Percentiles rank a stretch among this genome's conserved stretches.
Conservation (phyloP, 2,888 invertebrate species). For the Allophyes oxyacanthae region DNA sequence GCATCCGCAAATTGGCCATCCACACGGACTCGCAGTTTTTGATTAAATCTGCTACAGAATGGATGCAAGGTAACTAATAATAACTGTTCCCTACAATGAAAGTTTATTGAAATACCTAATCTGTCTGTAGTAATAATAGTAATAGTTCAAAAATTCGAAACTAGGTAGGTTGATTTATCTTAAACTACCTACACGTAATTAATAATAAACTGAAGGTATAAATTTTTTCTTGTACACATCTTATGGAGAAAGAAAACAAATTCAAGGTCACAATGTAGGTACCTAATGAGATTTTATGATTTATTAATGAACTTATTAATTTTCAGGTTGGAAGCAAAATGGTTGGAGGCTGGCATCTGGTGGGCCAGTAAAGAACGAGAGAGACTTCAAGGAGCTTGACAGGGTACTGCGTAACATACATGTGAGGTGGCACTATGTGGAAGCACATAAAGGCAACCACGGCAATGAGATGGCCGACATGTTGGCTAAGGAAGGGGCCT, state of each 20-base stretch:
- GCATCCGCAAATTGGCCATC: slow-evolving; percentile 92
- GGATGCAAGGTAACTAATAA: slow-evolving; percentile 91
- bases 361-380: slow-evolving; percentile 95
- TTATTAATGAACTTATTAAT: no score
- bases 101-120: no score
- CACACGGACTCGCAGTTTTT: slow-evolving; percentile 97
- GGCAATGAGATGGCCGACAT: slow-evolving; percentile 98
- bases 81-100: no score
- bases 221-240: no score
- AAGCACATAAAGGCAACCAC: slow-evolving; percentile 93
- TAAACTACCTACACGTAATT: no score
- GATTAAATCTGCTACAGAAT: slow-evolving; percentile 94
- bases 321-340: slow-evolving; percentile 94
- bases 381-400: slow-evolving; percentile 95
- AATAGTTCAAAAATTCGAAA: no score
- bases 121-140: no score
- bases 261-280: no score
- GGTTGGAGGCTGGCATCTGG: slow-evolving; percentile 95
- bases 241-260: no score
- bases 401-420: slow-evolving; percentile 88
- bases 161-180: no score
- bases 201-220: no score
- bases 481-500: slow-evolving; percentile 94
- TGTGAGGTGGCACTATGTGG: slow-evolving; percentile 95
- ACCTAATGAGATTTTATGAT: no score